Percentiles rank a stretch among this genome's conserved stretches.
Evolutionary conservation across 2,888 invertebrate species (phyloP).

Genomic region (Lithophane leautieri): DNA sequence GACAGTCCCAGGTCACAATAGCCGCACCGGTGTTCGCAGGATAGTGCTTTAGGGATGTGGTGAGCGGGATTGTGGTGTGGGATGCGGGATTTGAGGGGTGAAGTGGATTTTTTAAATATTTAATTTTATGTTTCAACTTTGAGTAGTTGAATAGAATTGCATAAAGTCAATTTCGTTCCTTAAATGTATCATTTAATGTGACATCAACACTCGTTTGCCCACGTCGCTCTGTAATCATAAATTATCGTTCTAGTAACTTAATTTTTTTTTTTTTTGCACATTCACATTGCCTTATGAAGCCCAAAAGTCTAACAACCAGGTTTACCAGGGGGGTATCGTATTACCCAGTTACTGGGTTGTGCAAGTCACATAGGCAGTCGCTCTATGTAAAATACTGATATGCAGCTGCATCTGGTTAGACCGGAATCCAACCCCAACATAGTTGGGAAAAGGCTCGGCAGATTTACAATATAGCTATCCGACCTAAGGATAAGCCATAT

Average conservation of each 20-base stretch:
- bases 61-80: slow-evolving; percentile 20
- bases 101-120: neutral
- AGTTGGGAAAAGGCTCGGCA: no score
- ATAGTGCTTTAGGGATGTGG: slow-evolving; percentile 59
- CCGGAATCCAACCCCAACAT: no score
- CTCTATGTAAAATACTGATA: no score
- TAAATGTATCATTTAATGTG: no score
- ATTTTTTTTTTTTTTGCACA: neutral
- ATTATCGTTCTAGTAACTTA: neutral
- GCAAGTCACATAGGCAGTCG: no score
- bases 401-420: no score
- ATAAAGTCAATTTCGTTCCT: neutral
- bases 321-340: no score
- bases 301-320: no score
- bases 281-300: neutral
- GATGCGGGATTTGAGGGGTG: slow-evolving; percentile 22
- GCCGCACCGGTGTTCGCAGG: slow-evolving; percentile 56
- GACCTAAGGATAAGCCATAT: neutral
- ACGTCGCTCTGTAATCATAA: neutral
- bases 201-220: neutral
- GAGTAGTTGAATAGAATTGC: neutral
- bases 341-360: no score
- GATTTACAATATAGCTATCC: neutral
- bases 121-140: neutral
- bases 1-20: slow-evolving; percentile 64